Evolutionary conservation across 2,888 invertebrate species (phyloP), one percentile per base, ranked within the genome.

Genomic region (Hypomecis punctinalis): DNA sequence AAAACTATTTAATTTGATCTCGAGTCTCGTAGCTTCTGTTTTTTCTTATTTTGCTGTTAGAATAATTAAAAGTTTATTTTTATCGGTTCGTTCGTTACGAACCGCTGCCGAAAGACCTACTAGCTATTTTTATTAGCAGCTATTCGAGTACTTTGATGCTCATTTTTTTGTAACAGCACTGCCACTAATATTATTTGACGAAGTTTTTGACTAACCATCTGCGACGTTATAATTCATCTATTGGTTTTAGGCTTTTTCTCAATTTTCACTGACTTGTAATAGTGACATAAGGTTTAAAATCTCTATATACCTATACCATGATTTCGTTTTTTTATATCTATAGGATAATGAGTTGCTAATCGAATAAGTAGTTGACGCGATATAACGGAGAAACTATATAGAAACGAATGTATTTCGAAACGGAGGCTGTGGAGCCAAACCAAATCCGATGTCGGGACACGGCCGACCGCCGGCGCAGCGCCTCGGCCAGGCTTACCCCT

Each of bases 401-500:
- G 81, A 63, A 85, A 84, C 82, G 82, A 85, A 80, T 78, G 46
- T 78, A 74, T 81, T 83, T 82, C 77, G 81, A 85, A 86, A 83
- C 79, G 77, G 76, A 82, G 88, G 88, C 90, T 89, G 89, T 90
- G 89, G 81, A 85, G 90, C 87, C 89, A 82, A 88, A 88, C 85
- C 88, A 85, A 88, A 88, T 79, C 77, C 61, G 84, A 82, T 83
- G 75, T 62, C 67, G 84, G 83, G 84, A 79, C 63, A 57, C 69
- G 75, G 69, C 69, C 68, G 79, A 71, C 77, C 74, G 62, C 73
- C 69, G 62, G 57, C 6, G 35, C 13, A 36, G 23, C 1, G 3
- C 23, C 23, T 23, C 23, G 23, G 23, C 23, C 23, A 23, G 23
- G 23, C 23, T n/a, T 23, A 23, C 23, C 23, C 23, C 37, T 37